Evolutionary conservation across 2,113 vertebrate genomes (phyloP).

Genomic region (Zosterops pallidus): DNA sequence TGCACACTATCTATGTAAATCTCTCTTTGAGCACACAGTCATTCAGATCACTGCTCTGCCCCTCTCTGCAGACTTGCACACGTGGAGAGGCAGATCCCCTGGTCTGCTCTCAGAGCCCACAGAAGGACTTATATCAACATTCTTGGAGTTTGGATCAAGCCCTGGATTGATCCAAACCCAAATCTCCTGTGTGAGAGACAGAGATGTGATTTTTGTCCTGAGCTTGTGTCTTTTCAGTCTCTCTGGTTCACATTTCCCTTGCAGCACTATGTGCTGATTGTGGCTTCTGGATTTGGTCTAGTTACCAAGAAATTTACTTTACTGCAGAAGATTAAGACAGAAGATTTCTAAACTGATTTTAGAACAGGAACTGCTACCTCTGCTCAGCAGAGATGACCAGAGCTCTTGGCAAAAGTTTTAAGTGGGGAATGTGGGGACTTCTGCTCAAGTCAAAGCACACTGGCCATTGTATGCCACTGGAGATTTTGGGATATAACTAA

Average conservation of each 20-base stretch:
- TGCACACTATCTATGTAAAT: neutral
- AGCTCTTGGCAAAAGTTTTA: neutral
- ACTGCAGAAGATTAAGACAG: neutral
- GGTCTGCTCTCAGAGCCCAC: neutral
- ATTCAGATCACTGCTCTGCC: neutral
- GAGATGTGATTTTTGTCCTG: neutral
- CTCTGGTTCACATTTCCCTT: neutral
- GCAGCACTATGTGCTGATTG: neutral
- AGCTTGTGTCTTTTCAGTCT: neutral
- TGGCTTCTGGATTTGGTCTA: neutral
- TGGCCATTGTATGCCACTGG: neutral
- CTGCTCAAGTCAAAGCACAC: neutral
- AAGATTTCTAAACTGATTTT: neutral
- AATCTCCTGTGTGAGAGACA: neutral
- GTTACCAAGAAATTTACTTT: neutral
- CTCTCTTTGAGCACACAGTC: neutral
- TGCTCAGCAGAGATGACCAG: neutral
- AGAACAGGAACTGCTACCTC: neutral
- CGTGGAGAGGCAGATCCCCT: neutral
- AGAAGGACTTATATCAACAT: rapidly evolving
- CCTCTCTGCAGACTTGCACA: neutral
- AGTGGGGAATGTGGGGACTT: neutral
- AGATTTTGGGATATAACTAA: neutral
- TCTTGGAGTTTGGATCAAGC: neutral
- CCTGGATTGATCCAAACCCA: neutral